These are phyloP conservation scores for Leptatherina wallacei DNA, from an alignment of 2,797 vertebrate genomes.

Conservation along the genomic window DNA sequence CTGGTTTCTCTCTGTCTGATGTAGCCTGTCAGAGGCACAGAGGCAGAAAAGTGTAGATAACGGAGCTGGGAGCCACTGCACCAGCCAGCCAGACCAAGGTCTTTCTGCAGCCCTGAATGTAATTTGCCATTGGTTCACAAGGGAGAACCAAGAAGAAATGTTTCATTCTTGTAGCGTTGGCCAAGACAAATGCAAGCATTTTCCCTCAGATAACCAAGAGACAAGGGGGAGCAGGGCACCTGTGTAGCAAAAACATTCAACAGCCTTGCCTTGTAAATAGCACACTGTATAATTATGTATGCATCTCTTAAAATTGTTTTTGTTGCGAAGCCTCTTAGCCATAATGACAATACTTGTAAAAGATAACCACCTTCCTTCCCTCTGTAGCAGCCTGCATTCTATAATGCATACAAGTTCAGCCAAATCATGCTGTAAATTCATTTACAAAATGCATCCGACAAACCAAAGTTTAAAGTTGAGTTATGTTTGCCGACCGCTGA, in stretches of 20 bases:
- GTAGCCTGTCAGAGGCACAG: slow-evolving; percentile 70
- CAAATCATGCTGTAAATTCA: slow-evolving; percentile 62
- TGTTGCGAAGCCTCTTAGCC: slow-evolving; percentile 37
- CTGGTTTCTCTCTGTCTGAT: slow-evolving; percentile 77
- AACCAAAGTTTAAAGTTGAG: slow-evolving; percentile 68
- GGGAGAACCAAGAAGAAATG: slow-evolving; percentile 71
- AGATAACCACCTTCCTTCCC: slow-evolving; percentile 40
- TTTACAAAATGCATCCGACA: slow-evolving; percentile 54
- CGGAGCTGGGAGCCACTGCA: slow-evolving; percentile 44
- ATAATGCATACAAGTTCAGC: slow-evolving; percentile 57
- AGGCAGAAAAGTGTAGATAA: slow-evolving; percentile 78
- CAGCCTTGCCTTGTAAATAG: slow-evolving; percentile 61
- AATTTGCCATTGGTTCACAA: slow-evolving; percentile 68
- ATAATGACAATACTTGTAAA: slow-evolving; percentile 23
- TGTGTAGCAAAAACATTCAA: slow-evolving; percentile 59
- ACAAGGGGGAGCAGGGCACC: slow-evolving; percentile 54
- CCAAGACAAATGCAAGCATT: slow-evolving; percentile 70
- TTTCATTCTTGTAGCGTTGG: slow-evolving; percentile 61
- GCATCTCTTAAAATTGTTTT: slow-evolving; percentile 48
- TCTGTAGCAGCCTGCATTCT: slow-evolving; percentile 43
- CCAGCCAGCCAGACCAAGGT: slow-evolving; percentile 71
- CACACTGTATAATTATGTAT: slow-evolving; percentile 31
- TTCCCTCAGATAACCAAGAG: slow-evolving; percentile 76
- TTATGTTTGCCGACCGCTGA: slow-evolving; percentile 62
- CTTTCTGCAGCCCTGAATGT: slow-evolving; percentile 70